phyloP scores from a whole-genome alignment of 2,113 vertebrate species.

The Nothocercus julius region DNA sequence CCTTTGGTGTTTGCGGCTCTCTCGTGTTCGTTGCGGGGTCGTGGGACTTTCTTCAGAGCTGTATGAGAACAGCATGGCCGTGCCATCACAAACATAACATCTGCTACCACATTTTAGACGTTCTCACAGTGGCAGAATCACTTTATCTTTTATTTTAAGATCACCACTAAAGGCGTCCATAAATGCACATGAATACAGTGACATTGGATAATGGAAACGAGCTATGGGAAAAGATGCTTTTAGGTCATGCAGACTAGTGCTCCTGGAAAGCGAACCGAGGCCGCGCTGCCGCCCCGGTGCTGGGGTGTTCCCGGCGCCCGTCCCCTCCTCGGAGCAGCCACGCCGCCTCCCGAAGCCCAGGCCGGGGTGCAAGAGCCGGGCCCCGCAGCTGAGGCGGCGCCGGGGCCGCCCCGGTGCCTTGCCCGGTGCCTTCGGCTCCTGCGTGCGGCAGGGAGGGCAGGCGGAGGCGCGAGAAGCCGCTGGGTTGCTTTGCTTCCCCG shows the following conservation, averaged over 20 bases:
- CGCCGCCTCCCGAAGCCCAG: too few relatives aligned
- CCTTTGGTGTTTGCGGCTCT: not conserved
- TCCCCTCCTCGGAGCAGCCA: too few relatives aligned
- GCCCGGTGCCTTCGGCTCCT: too few relatives aligned
- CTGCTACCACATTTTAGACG: not conserved
- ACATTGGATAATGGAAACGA: not conserved
- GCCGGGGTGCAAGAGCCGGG: too few relatives aligned
- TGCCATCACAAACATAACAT: not conserved
- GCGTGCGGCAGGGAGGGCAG: not conserved
- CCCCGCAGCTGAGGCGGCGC: too few relatives aligned
- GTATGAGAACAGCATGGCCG: not conserved
- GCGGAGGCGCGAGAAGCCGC: not conserved
- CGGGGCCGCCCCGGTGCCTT: too few relatives aligned
- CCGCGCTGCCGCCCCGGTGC: too few relatives aligned
- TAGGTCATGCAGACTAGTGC: not conserved
- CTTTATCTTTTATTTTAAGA: constrained; percentile 10
- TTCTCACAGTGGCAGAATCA: not conserved
- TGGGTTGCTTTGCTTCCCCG: not conserved
- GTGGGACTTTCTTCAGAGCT: not conserved
- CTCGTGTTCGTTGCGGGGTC: not conserved
- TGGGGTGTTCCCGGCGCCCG: too few relatives aligned
- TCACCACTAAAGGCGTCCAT: not conserved
- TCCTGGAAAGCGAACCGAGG: not conserved
- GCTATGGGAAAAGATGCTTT: not conserved
- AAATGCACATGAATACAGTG: not conserved